A percentile compares a stretch with the other conserved stretches of the same genome.
Conservation (phyloP, 2,797 vertebrate species). For the Miichthys miiuy region DNA sequence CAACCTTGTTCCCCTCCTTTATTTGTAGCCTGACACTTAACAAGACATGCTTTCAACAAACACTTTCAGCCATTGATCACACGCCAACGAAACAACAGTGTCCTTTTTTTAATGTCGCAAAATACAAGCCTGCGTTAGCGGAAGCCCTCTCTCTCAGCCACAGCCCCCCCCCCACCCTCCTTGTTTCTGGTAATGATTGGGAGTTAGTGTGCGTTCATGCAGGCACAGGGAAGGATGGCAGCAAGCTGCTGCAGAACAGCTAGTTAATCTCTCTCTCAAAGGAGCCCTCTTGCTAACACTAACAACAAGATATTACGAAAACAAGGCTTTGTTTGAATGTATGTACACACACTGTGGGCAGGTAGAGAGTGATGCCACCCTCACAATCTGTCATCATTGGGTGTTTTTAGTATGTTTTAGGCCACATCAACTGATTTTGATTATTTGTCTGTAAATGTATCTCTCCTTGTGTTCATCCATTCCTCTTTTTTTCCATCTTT, state of each 20-base stretch:
- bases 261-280: conserved; percentile 54
- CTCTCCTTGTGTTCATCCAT: background rate
- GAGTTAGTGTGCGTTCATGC: conserved; percentile 60
- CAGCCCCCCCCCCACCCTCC: conserved; percentile 15
- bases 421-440: background rate
- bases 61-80: conserved; percentile 61
- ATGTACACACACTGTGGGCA: conserved; percentile 8
- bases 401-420: background rate
- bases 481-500: conserved; percentile 12
- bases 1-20: conserved; percentile 12
- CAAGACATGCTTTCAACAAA: conserved; percentile 58
- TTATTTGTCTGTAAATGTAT: background rate
- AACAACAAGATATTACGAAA: conserved; percentile 36
- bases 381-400: conserved; percentile 1
- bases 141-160: conserved; percentile 39
- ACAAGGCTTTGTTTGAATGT: conserved; percentile 37
- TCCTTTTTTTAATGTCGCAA: conserved; percentile 58
- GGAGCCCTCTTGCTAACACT: conserved; percentile 44
- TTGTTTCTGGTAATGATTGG: conserved; percentile 65
- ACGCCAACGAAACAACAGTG: conserved; percentile 50
- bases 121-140: conserved; percentile 50
- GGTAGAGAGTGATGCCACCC: conserved; percentile 13
- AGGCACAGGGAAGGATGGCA: conserved; percentile 42
- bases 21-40: conserved; percentile 48
- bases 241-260: conserved; percentile 50